Evolutionary conservation across 2,888 invertebrate species (phyloP).

Genomic region (Caenorhabditis becei): DNA sequence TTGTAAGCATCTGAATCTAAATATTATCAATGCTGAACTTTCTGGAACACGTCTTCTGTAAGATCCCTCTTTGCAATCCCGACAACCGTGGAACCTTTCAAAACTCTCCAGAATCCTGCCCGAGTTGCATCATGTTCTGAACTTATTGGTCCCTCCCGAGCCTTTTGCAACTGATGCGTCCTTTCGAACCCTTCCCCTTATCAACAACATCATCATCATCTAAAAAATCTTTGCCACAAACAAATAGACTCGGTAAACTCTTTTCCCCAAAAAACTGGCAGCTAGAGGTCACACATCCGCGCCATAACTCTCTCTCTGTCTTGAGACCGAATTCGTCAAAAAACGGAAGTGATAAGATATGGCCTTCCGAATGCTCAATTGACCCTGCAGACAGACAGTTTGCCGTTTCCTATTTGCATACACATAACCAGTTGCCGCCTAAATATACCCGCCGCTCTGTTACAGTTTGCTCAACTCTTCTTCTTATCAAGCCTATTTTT

Average conservation of each 20-base stretch:
- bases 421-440: constrained; percentile 36
- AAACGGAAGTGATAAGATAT: constrained; percentile 5
- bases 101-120: not conserved
- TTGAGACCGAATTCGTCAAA: not conserved
- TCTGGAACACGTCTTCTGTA: no score
- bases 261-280: constrained; percentile 23
- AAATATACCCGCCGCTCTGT: constrained; percentile 5
- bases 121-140: not conserved
- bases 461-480: constrained; percentile 39
- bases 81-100: not conserved
- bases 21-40: no score
- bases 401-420: constrained; percentile 32
- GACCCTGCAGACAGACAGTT: constrained; percentile 3
- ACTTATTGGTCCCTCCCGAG: not conserved
- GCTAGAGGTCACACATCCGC: constrained; percentile 43
- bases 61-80: no score
- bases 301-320: not conserved
- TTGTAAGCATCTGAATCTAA: no score
- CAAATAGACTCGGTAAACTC: constrained; percentile 41
- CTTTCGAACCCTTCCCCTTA: not conserved
- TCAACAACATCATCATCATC: constrained; percentile 18
- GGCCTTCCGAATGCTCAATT: no score
- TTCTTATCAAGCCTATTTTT: constrained; percentile 53
- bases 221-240: constrained; percentile 7
- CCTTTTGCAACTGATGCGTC: constrained; percentile 30